Base-by-base conservation (phyloP, 2,113 vertebrate species). In the Aegotheles bennettii region DNA sequence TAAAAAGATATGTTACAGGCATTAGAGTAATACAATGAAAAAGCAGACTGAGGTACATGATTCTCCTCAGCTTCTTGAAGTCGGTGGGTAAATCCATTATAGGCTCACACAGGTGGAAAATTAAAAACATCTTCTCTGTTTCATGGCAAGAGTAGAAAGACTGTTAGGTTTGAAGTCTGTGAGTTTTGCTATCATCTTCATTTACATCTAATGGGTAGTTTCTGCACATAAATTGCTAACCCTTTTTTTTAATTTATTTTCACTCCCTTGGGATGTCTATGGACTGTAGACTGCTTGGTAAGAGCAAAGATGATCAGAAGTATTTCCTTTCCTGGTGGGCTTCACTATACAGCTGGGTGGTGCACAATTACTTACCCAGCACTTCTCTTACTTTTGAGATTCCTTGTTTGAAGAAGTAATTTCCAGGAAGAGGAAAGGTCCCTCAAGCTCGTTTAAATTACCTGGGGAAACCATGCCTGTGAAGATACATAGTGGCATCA, bases 241-340 rank as follows among this genome's bases (percentile, higher is more conserved):
- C 14, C 1, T 23, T 8, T 4, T 9, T 38, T 6, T 13, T 11
- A 6, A 4, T 9, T 2, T 8, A 25, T 51, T 57, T 8, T 5
- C 3, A 26, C 4, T 21, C 20, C 28, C 40, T 59, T 59, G 14
- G 11, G 4, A 6, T 65, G 4, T 38, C 33, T 74, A 0, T 36
- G 50, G n/a, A 21, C 64, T 61, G 19, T 13, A 76, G 29, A 19
- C 45, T 43, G 21, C 45, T 60, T 53, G 24, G 25, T 16, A 74
- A 54, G 50, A 84, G 5, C 13, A 35, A 42, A 89, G 24, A 14
- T 43, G 54, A 29, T 61, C 5, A 7, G 15, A 80, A 71, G 0
- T 28, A 18, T 79, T 78, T 82, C 26, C 6, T 82, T 43, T 50
- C 45, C 5, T 45, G 25, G 36, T 36, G 38, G 11, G 21, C 24